Conservation (phyloP, 2,888 invertebrate species). For the Tetrapedia diversipes region DNA sequence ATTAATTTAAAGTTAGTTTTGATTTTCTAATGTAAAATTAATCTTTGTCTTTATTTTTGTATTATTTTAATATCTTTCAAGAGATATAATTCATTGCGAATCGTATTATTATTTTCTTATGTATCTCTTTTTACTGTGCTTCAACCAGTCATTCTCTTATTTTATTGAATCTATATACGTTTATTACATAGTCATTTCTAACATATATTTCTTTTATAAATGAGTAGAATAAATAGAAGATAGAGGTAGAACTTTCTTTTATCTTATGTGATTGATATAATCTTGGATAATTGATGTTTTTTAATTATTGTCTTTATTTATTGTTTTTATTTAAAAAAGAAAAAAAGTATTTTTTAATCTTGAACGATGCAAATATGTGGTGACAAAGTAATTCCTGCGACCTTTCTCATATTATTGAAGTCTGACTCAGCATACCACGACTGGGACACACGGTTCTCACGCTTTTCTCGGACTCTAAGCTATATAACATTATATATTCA, state of each 20-base stretch:
- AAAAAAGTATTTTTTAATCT: slow-evolving; percentile 1
- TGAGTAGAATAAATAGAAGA: neutral
- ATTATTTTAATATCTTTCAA: neutral
- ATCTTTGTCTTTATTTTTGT: neutral
- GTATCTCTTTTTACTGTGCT: slow-evolving; percentile 17
- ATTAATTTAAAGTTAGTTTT: neutral
- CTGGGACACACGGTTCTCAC: slow-evolving; percentile 61
- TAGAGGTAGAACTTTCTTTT: neutral
- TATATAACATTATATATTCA: slow-evolving; percentile 29
- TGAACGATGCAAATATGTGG: slow-evolving; percentile 12
- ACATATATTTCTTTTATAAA: slow-evolving; percentile 27
- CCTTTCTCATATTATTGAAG: slow-evolving; percentile 52
- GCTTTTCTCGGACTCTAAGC: slow-evolving; percentile 50
- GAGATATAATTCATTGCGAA: slow-evolving; percentile 16
- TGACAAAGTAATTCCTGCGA: slow-evolving; percentile 29
- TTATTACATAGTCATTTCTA: slow-evolving; percentile 8
- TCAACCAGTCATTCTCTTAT: slow-evolving; percentile 24
- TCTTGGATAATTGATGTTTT: neutral
- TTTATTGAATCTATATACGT: neutral
- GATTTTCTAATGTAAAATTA: neutral
- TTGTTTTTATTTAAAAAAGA: neutral
- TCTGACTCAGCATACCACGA: slow-evolving; percentile 64
- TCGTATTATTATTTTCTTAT: slow-evolving; percentile 13
- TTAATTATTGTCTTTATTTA: neutral
- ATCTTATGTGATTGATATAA: neutral